Base-by-base conservation (phyloP, 35 echinoderm and acorn worm species). In the Holothuria glaberrima region DNA sequence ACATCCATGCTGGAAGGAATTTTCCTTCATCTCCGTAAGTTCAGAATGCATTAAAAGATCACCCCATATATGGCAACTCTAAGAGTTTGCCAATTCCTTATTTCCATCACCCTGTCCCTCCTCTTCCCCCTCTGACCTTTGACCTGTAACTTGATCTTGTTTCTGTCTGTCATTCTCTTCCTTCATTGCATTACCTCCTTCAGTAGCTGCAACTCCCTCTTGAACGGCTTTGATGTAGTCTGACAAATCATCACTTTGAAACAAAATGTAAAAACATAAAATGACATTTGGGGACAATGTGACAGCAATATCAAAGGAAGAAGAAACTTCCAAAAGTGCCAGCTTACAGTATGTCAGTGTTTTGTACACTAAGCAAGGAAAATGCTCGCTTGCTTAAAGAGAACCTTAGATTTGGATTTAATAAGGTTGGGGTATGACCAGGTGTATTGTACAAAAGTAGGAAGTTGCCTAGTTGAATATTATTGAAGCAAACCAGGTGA, bases 161-260 rank as follows among this genome's bases (percentile, higher is more conserved):
- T 69, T 27, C 7, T 33, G 31, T 14, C 44, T 32, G 0, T 75
- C 33, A 32, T 14, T 41, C 71, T 34, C 71, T 41, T 6, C 12
- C 5, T n/a, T 10, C 9, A 73, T 75, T 75, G 28, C 34, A 75
- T 38, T 21, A 21, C 18, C 71, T 2, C 44, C 71, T 75, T 75
- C 71, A 75, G 21, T 12, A 18, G 29, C 33, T 38, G 32, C 71
- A 54, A 38, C 24, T 17, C 71, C 71, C 0, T 75, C 71, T 19
- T 21, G 32, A 16, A 75, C 71, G 4, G 71, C 34, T n/a, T 75
- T 41, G 5, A 75, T 41, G 33, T 75, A 75, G 33, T 75, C 71
- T 19, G 20, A n/a, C 21, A 75, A 41, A 21, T 75, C 71, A 38
- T 75, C 71, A 75, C 71, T 75, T 14, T 54, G 50, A 54, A 17